A percentile compares a stretch with the other conserved stretches of the same genome.
Evolutionary conservation across 2,113 vertebrate species (phyloP).

Genomic region (Apteryx owenii): DNA sequence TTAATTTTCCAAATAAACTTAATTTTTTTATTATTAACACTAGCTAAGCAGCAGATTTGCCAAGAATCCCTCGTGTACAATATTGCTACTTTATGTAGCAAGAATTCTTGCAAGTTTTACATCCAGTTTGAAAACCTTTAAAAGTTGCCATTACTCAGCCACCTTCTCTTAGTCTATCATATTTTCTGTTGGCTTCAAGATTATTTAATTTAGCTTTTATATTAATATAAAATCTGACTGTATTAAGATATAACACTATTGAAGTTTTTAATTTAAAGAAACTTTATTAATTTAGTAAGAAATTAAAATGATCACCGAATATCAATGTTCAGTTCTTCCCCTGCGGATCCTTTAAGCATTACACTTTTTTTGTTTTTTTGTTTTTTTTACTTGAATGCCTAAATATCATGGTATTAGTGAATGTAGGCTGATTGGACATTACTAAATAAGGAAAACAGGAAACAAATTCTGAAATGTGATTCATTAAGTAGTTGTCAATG

Average conservation of each 20-base stretch:
- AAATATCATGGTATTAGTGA: not conserved
- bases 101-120: not conserved
- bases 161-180: not conserved
- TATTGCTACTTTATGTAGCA: not conserved
- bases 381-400: not conserved
- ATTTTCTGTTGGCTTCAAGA: not conserved
- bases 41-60: not conserved
- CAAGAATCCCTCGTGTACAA: not conserved
- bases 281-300: not conserved
- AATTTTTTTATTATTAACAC: not conserved
- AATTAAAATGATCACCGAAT: not conserved
- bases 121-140: not conserved
- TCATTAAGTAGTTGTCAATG: not conserved
- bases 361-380: not conserved
- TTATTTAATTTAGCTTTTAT: not conserved
- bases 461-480: not conserved
- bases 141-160: not conserved
- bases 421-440: not conserved
- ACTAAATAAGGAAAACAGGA: not conserved
- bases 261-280: not conserved
- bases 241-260: not conserved
- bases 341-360: not conserved
- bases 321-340: not conserved
- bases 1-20: not conserved
- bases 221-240: not conserved